A percentile compares a stretch with the other conserved stretches of the same genome.
Conservation (phyloP, 2,113 vertebrate genomes). For the Perca flavescens region DNA sequence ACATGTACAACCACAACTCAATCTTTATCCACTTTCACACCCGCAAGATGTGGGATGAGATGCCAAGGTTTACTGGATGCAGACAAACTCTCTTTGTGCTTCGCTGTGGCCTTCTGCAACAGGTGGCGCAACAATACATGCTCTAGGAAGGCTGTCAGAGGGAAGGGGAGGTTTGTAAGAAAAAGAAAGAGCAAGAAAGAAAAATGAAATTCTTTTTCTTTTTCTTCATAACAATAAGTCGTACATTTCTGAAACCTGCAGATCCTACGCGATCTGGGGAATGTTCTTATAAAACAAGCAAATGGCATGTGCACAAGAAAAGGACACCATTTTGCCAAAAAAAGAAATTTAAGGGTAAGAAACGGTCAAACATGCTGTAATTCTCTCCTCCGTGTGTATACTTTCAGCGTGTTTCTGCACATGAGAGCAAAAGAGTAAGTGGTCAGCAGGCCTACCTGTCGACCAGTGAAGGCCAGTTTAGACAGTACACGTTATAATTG, state of each 20-base stretch:
- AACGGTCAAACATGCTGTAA: slow-evolving; percentile 16
- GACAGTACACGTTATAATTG: slow-evolving; percentile 57
- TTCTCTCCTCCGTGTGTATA: slow-evolving; percentile 36
- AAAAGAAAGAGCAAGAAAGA: not conserved
- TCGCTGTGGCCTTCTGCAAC: not conserved
- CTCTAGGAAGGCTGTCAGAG: not conserved
- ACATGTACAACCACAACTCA: not conserved
- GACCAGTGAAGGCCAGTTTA: slow-evolving; percentile 1
- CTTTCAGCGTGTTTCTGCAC: slow-evolving; percentile 34
- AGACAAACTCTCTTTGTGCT: not conserved
- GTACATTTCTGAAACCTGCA: slow-evolving; percentile 15
- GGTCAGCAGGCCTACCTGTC: slow-evolving; percentile 16
- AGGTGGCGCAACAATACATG: not conserved
- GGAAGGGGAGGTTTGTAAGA: not conserved
- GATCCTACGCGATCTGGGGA: not conserved
- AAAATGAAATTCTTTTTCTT: not conserved
- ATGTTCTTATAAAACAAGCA: not conserved
- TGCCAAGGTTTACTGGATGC: not conserved
- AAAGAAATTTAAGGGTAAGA: slow-evolving; percentile 27
- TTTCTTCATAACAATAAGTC: not conserved
- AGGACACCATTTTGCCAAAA: not conserved
- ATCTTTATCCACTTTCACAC: not conserved
- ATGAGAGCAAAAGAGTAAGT: slow-evolving; percentile 41
- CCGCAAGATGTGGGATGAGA: not conserved
- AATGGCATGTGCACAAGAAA: not conserved